Conservation (phyloP, 2,888 invertebrate genomes). For the Meteorus cinctellus region DNA sequence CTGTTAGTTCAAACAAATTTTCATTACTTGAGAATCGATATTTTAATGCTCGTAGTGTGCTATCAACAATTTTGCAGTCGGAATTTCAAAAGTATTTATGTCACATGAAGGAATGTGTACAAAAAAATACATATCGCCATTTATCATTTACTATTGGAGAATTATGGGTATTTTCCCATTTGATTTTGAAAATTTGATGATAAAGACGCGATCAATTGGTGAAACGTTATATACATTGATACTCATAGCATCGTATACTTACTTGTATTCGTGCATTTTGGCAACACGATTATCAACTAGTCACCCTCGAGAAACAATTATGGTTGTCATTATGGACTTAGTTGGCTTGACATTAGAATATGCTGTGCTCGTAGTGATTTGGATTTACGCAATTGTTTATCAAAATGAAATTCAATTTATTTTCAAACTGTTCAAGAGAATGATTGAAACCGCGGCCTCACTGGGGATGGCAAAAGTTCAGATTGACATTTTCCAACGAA, state of each 20-base stretch:
- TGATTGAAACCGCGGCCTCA: neutral
- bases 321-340: constrained; percentile 43
- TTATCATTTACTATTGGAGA: constrained; percentile 41
- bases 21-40: neutral
- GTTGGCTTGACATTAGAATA: constrained; percentile 44
- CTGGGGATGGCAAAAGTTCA: constrained; percentile 22
- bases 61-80: neutral
- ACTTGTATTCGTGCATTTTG: constrained; percentile 28
- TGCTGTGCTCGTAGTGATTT: constrained; percentile 30
- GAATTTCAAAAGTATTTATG: neutral
- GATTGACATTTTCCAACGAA: constrained; percentile 2
- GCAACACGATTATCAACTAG: constrained; percentile 31
- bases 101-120: neutral
- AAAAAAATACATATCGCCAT: neutral
- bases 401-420: constrained; percentile 38
- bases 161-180: constrained; percentile 49
- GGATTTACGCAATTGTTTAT: constrained; percentile 35
- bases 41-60: neutral
- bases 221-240: constrained; percentile 40
- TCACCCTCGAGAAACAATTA: constrained; percentile 41
- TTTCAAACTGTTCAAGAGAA: constrained; percentile 34
- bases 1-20: neutral
- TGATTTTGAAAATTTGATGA: constrained; percentile 28
- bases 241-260: constrained; percentile 22
- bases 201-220: constrained; percentile 23